Conservation (phyloP, 2,797 vertebrate species). For the Apogon hyalosoma region DNA sequence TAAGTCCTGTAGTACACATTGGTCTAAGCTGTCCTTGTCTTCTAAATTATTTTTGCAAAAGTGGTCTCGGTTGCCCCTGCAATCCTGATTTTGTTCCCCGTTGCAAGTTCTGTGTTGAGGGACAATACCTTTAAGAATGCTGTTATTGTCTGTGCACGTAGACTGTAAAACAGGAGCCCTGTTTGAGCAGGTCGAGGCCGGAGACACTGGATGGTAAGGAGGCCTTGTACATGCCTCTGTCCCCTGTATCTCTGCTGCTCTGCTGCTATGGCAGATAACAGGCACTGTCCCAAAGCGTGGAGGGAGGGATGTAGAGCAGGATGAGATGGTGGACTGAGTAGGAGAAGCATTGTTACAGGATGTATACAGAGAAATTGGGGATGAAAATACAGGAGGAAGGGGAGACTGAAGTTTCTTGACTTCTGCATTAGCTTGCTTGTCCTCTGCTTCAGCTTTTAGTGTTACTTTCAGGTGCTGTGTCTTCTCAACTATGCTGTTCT, state of each 20-base stretch:
- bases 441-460: slow-evolving; percentile 1
- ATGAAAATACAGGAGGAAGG: background rate
- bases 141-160: slow-evolving; percentile 18
- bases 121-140: slow-evolving; percentile 2
- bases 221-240: slow-evolving; percentile 14
- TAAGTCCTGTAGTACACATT: slow-evolving; percentile 1
- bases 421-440: slow-evolving; percentile 1
- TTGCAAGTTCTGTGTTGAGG: background rate
- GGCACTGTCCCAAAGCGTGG: slow-evolving; percentile 60
- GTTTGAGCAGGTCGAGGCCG: slow-evolving; percentile 19
- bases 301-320: slow-evolving; percentile 21
- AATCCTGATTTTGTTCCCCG: slow-evolving; percentile 13
- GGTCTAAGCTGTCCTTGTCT: background rate
- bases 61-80: slow-evolving; percentile 6
- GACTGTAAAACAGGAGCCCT: background rate
- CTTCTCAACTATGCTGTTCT: background rate
- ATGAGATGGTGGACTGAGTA: slow-evolving; percentile 3
- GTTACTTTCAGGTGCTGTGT: background rate
- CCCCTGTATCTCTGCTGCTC: slow-evolving; percentile 18
- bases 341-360: background rate
- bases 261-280: slow-evolving; percentile 76
- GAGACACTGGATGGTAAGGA: slow-evolving; percentile 10
- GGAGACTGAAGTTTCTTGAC: background rate
- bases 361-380: background rate
- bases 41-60: slow-evolving; percentile 3